Percentiles rank a stretch among this genome's conserved stretches.
phyloP scores from a whole-genome alignment of 2,797 vertebrate species.

The Rhinichthys osculus region DNA sequence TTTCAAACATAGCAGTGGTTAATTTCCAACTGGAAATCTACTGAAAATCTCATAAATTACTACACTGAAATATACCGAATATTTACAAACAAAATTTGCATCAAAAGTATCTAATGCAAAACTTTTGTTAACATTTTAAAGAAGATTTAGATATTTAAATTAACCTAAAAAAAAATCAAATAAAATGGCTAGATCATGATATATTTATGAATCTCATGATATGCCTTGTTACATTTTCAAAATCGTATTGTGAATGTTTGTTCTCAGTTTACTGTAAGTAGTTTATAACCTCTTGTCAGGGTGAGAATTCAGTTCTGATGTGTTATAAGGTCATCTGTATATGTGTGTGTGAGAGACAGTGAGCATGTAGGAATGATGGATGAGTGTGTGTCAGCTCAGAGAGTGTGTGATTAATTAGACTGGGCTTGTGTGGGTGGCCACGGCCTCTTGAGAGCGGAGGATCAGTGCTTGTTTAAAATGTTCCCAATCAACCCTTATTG shows the following conservation, averaged over 20 bases:
- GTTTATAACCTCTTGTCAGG: slow-evolving; percentile 16
- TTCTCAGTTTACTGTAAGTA: not conserved
- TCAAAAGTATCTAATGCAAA: not conserved
- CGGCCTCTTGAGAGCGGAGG: slow-evolving; percentile 52
- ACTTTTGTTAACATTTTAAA: not conserved
- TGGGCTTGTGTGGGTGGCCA: slow-evolving; percentile 60
- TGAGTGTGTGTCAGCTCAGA: slow-evolving; percentile 55
- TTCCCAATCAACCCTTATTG: slow-evolving; percentile 63
- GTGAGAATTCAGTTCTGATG: not conserved
- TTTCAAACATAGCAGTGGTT: not conserved
- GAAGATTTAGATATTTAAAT: not conserved
- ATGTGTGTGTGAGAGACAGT: slow-evolving; percentile 7
- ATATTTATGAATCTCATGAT: not conserved
- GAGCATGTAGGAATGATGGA: slow-evolving; percentile 53
- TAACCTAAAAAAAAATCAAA: not conserved
- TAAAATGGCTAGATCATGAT: not conserved
- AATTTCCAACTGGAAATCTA: not conserved
- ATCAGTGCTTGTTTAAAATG: slow-evolving; percentile 63
- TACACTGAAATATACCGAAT: not conserved
- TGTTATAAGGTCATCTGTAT: slow-evolving; percentile 13
- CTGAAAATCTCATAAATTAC: not conserved
- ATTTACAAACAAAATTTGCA: not conserved
- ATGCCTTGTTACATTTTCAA: not conserved
- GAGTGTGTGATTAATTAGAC: slow-evolving; percentile 62
- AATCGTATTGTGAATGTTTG: not conserved